Evolutionary conservation across 2,113 vertebrate species (phyloP).

Genomic region (Podiceps cristatus): DNA sequence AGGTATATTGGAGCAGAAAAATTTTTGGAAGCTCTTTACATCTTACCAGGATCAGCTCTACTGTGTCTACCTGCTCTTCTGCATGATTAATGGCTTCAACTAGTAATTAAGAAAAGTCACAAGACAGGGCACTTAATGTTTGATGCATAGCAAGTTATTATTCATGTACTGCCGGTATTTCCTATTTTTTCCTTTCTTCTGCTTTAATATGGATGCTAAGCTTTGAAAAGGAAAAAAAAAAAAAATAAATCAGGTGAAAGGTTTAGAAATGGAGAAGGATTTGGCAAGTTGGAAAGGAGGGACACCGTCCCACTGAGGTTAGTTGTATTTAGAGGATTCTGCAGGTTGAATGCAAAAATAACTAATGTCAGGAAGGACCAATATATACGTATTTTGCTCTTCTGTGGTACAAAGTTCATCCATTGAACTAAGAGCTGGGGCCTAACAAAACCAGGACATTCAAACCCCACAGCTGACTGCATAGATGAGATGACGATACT

Average conservation of each 20-base stretch:
- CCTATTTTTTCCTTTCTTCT: background rate
- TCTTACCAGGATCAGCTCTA: background rate
- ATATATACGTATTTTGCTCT: background rate
- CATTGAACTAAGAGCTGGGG: background rate
- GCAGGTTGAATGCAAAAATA: background rate
- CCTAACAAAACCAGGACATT: background rate
- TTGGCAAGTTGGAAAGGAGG: background rate
- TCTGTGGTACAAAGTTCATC: background rate
- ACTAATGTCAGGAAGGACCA: background rate
- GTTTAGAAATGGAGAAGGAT: background rate
- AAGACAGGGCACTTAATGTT: background rate
- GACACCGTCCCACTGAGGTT: background rate
- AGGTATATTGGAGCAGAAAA: background rate
- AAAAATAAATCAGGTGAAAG: background rate
- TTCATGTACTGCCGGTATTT: background rate
- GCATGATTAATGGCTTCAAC: background rate
- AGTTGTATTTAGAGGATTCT: background rate
- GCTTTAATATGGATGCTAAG: background rate
- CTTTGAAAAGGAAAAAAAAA: background rate
- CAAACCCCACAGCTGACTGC: background rate
- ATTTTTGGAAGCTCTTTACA: background rate
- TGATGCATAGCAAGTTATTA: background rate
- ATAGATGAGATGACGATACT: background rate
- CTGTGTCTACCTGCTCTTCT: background rate
- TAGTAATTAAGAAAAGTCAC: background rate